Evolutionary conservation across 2,888 invertebrate genomes (phyloP).

Genomic region (Diadromus collaris): DNA sequence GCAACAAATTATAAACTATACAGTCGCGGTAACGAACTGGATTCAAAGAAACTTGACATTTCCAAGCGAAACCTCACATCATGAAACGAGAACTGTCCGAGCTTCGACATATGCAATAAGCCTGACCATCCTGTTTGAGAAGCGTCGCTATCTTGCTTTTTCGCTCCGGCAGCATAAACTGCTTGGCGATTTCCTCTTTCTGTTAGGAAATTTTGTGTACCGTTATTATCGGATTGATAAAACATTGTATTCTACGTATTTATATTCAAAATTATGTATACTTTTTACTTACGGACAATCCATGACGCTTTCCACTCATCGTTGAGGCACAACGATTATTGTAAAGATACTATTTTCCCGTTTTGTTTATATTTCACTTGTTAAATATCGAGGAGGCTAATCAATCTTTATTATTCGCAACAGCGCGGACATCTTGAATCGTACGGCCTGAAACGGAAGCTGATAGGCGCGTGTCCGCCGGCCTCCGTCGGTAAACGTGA

Average conservation of each 20-base stretch:
- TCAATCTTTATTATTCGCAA: background rate
- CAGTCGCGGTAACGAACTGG: too few relatives aligned
- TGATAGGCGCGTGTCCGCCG: too few relatives aligned
- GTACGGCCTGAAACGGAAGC: background rate
- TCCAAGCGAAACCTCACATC: conserved; percentile 86
- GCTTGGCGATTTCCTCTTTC: conserved; percentile 95
- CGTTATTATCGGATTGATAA: background rate
- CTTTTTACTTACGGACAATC: conserved; percentile 68
- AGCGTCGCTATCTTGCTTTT: conserved; percentile 95
- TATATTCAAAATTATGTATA: background rate
- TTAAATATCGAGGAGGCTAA: background rate
- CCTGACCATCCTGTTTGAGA: conserved; percentile 93
- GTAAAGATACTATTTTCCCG: background rate
- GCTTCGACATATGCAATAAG: conserved; percentile 97
- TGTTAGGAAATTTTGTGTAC: conserved; percentile 71
- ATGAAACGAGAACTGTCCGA: conserved; percentile 97
- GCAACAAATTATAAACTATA: conserved; percentile 40
- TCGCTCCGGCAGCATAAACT: conserved; percentile 93
- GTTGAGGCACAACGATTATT: background rate
- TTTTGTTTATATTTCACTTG: background rate
- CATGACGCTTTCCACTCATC: conserved; percentile 71
- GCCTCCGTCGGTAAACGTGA: too few relatives aligned
- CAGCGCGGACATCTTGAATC: too few relatives aligned
- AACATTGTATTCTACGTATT: background rate
- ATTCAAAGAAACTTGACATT: conserved; percentile 25